Base-by-base conservation (phyloP, 2,113 vertebrate genomes). In the Sciurus niger region DNA sequence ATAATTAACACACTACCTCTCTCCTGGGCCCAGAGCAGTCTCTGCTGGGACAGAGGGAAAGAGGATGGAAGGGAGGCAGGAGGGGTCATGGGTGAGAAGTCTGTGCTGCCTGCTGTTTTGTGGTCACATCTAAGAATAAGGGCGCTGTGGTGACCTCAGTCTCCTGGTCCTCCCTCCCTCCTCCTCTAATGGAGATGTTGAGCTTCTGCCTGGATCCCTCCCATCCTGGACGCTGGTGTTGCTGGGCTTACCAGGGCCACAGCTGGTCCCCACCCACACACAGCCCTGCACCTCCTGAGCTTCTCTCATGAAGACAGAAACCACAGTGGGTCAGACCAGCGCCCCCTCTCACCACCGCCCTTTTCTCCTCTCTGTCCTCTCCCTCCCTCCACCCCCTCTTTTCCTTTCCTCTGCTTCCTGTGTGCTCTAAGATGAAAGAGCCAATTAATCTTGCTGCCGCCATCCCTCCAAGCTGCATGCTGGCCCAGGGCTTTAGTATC, bases 361-460 rank as follows among this genome's bases (percentile, higher is more conserved):
- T 11, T 30, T n/a, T 68, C 67, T 86, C 37, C 80, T 9, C 34
- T 87, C 89, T 74, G 14, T 58, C 28, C 37, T 43, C 46, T 37
- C 72, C 65, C 24, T 25, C 34, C 48, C 5, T 5, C 1, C 13
- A 17, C 25, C 53, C 24, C 48, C 4, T 14, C 51, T 65, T 43
- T 17, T 67, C 72, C 34, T 30, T 55, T 6, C 22, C 34, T 80
- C 55, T n/a, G 24, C 84, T 68, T 80, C 76, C 53, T 80, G 37
- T 14, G 8, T 16, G 40, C 84, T 92, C 65, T 8, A 28, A 90
- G 89, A 96, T 1, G 28, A 90, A 89, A 93, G 51, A 43, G 7
- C 73, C 90, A 51, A 48, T 97, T 95, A 84, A 90, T 95, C 84
- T 68, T 65, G 87, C 53, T 73, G 65, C 82, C 68, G 25, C 32